phyloP scores from a whole-genome alignment of 2,888 invertebrate species.

The Galerucella calmariensis region DNA sequence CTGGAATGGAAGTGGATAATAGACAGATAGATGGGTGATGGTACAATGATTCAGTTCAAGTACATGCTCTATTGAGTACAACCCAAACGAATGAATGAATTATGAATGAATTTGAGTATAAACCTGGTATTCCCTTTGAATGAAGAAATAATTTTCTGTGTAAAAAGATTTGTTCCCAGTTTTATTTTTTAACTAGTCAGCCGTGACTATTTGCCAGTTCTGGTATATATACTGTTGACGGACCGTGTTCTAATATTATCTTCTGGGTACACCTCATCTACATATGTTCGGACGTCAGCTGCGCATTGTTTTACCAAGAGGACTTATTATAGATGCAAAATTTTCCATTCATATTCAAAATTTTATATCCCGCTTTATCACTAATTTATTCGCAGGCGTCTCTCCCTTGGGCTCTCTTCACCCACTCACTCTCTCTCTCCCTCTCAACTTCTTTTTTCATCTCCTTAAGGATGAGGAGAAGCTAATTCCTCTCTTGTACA shows the following conservation, averaged over 20 bases:
- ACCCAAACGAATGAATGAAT: too few species aligned
- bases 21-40: too few species aligned
- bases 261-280: constrained; percentile 64
- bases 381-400: constrained; percentile 79
- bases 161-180: too few species aligned
- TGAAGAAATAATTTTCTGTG: too few species aligned
- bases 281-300: constrained; percentile 67
- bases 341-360: constrained; percentile 91
- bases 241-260: not conserved
- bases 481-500: constrained; percentile 57
- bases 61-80: too few species aligned
- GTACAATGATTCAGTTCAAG: too few species aligned
- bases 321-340: constrained; percentile 88
- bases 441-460: constrained; percentile 54
- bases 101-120: too few species aligned
- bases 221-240: too few species aligned
- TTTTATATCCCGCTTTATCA: constrained; percentile 84
- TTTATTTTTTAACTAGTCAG: too few species aligned
- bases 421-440: constrained; percentile 31
- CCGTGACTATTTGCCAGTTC: too few species aligned
- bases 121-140: too few species aligned
- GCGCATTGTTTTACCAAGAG: constrained; percentile 66
- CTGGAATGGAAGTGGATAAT: too few species aligned
- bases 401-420: constrained; percentile 60
- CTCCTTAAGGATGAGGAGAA: constrained; percentile 53